These are phyloP conservation scores for Clarias gariepinus DNA, from an alignment of 2,113 vertebrate species.

Conservation along the genomic window DNA sequence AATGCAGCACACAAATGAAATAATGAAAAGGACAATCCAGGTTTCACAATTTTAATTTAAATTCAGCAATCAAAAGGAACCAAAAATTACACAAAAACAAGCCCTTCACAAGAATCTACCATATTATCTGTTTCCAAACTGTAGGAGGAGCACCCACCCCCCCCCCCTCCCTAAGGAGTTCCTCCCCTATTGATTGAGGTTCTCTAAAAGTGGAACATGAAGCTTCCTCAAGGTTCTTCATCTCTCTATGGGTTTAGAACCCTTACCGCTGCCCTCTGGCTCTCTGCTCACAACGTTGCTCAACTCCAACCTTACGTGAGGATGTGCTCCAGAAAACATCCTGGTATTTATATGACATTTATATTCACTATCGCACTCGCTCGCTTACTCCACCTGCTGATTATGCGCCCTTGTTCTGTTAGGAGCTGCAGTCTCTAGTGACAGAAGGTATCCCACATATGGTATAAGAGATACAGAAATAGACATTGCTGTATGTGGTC, in stretches of 20 bases:
- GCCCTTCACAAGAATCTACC: neutral
- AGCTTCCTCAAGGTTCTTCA: constrained; percentile 20
- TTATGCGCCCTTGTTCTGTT: constrained; percentile 35
- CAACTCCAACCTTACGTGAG: neutral
- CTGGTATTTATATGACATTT: constrained; percentile 26
- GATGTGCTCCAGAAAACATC: neutral
- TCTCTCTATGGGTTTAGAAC: constrained; percentile 25
- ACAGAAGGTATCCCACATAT: constrained; percentile 42
- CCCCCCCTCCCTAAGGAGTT: neutral
- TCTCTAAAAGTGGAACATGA: constrained; percentile 19
- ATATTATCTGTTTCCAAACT: constrained; percentile 1
- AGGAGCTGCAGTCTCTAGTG: constrained; percentile 44
- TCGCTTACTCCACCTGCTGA: constrained; percentile 34
- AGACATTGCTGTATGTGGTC: constrained; percentile 42
- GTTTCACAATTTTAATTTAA: constrained; percentile 31
- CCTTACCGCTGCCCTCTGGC: constrained; percentile 33
- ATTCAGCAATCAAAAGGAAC: constrained; percentile 19
- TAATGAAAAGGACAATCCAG: constrained; percentile 25
- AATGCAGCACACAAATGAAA: constrained; percentile 16
- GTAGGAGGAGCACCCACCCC: neutral
- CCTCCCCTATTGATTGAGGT: constrained; percentile 22
- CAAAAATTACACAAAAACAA: neutral
- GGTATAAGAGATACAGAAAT: constrained; percentile 42
- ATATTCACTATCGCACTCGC: constrained; percentile 23
- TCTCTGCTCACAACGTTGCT: constrained; percentile 15